Conservation (phyloP, 2,888 invertebrate species). For the Conistra vaccinii region DNA sequence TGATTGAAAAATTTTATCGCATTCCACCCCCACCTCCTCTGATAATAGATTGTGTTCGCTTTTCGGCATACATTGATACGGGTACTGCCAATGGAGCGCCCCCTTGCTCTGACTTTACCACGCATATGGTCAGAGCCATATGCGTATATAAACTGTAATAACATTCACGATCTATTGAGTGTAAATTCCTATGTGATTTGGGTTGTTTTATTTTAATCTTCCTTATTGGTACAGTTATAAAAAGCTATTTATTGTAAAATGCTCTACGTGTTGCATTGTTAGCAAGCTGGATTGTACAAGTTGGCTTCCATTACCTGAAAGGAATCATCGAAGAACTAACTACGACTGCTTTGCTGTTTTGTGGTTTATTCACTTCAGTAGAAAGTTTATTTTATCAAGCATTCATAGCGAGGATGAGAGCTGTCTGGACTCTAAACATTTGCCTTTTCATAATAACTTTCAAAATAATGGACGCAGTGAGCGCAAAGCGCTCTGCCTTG, state of each 20-base stretch:
- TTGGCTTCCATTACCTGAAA: slow-evolving; percentile 2
- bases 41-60: slow-evolving; percentile 86
- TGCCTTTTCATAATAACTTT: slow-evolving; percentile 76
- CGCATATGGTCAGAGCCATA: slow-evolving; percentile 39
- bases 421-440: slow-evolving; percentile 68
- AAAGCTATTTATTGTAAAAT: not conserved
- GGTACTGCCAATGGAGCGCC: slow-evolving; percentile 72
- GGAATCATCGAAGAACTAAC: slow-evolving; percentile 26
- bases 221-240: not conserved
- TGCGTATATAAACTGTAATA: too few relatives aligned
- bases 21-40: slow-evolving; percentile 83
- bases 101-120: slow-evolving; percentile 64
- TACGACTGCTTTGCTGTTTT: slow-evolving; percentile 4
- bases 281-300: slow-evolving; percentile 1
- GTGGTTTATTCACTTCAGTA: slow-evolving; percentile 40
- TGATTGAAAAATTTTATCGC: slow-evolving; percentile 90
- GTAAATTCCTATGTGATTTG: slow-evolving; percentile 34
- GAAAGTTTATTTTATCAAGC: slow-evolving; percentile 39
- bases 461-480: slow-evolving; percentile 70
- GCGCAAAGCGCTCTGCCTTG: slow-evolving; percentile 67
- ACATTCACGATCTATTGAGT: slow-evolving; percentile 43
- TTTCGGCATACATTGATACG: slow-evolving; percentile 79
- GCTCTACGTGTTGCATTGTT: not conserved
- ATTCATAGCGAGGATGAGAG: slow-evolving; percentile 61
- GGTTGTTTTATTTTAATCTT: slow-evolving; percentile 21